Evolutionary conservation across 2,888 invertebrate species (phyloP), one percentile per base, ranked within the genome.

Genomic region (Eupithecia pulchellata): DNA sequence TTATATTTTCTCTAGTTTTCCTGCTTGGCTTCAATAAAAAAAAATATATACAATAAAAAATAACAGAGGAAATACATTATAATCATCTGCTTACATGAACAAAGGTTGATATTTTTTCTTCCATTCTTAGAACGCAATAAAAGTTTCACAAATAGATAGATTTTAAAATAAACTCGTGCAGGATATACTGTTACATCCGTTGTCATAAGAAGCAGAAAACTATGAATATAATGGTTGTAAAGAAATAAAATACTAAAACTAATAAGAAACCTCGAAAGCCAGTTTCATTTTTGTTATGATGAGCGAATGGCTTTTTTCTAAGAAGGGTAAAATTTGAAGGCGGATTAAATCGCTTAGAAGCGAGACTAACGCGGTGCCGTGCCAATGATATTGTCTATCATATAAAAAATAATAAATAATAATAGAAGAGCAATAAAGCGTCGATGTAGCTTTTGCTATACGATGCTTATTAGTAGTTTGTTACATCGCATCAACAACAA

Each of bases 271-370:
- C 20, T 25, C 17, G 17, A 25, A 20, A 52, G 11, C 52, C 11
- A 27, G 25, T 52, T 25, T 27, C 25, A 2, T 27, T 55, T 27
- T 27, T 5, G 55, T 14, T 27, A 39, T 27, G 14, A 27, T 20
- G 1, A 25, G 25, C 4, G 9, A 32, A 20, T 20, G 42, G 34
- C 30, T 6, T 13, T 66, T 60, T 29, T 60, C 60, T 66, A 34
- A 5, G n/a, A 61, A 11, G 11, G 11, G 30, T 32, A 9, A 66
- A 39, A 55, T 60, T 68, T 68, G 71, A 32, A 68, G 71, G 65
- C 61, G 68, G 68, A 65, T 68, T 34, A 29, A 30, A 39, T 67
- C 63, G 20, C 39, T 66, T 30, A 25, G 60, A 42, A 60, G 42
- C n/a, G n/a, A n/a, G n/a, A n/a, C n/a, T n/a, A n/a, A n/a, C n/a